Evolutionary conservation across 1,140 invertebrate species (phyloP).

Genomic region (Drosophila pruinosa): DNA sequence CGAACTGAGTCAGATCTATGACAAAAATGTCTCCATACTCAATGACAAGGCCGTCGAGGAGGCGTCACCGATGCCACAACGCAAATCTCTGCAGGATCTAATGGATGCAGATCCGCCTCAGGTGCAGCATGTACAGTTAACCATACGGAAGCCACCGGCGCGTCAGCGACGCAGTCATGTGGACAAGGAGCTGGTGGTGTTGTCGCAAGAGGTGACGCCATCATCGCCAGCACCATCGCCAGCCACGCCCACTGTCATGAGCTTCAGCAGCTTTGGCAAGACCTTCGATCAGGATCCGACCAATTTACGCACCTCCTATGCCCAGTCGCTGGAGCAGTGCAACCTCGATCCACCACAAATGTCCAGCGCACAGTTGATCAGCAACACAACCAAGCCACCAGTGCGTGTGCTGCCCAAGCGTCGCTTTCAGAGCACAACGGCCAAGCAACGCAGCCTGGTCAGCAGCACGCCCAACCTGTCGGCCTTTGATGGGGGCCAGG

Average conservation of each 20-base stretch:
- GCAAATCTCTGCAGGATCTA: not conserved
- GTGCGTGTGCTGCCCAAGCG: slow-evolving; percentile 59
- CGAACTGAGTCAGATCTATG: slow-evolving; percentile 83
- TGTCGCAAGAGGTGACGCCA: not conserved
- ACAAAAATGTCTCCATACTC: slow-evolving; percentile 84
- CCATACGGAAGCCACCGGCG: slow-evolving; percentile 64
- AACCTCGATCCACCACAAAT: slow-evolving; percentile 41
- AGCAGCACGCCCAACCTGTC: slow-evolving; percentile 87
- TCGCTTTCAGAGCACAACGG: slow-evolving; percentile 68
- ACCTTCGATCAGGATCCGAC: slow-evolving; percentile 82
- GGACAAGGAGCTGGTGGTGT: not conserved
- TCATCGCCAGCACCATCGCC: not conserved
- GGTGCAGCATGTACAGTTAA: slow-evolving; percentile 71
- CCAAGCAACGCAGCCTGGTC: slow-evolving; percentile 83
- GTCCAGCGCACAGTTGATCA: not conserved
- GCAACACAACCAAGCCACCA: not conserved
- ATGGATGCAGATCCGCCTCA: slow-evolving; percentile 1
- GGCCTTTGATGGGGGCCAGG: slow-evolving; percentile 79
- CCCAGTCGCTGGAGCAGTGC: slow-evolving; percentile 77
- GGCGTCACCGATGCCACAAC: not conserved
- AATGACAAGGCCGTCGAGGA: slow-evolving; percentile 60
- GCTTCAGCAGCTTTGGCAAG: slow-evolving; percentile 56
- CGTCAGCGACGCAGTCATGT: slow-evolving; percentile 34
- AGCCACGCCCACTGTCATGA: slow-evolving; percentile 26
- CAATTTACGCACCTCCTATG: slow-evolving; percentile 71